Conservation (phyloP, 2,113 vertebrate genomes). For the Sturnira hondurensis region DNA sequence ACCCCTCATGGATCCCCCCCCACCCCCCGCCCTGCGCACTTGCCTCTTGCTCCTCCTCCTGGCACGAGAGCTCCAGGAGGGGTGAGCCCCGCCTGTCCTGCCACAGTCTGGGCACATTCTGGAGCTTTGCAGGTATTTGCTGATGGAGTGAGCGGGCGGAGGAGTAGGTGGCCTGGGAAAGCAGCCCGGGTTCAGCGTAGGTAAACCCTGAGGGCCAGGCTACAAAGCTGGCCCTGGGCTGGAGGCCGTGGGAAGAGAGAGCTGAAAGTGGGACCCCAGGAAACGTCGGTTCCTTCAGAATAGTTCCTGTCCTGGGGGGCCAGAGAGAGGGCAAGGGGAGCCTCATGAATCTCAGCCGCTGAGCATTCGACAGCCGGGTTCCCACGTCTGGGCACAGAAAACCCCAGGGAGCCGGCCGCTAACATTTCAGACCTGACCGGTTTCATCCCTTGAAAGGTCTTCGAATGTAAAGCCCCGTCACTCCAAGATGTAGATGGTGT, state of each 20-base stretch:
- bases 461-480: not conserved
- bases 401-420: not conserved
- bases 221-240: not conserved
- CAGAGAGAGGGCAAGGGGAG: not conserved
- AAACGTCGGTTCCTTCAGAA: not conserved
- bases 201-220: not conserved
- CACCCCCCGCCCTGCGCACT: no score
- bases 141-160: not conserved
- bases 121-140: not conserved
- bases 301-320: not conserved
- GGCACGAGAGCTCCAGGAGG: not conserved
- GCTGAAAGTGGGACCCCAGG: not conserved
- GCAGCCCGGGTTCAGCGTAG: not conserved
- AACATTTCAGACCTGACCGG: not conserved
- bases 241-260: not conserved
- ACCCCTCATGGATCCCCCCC: fast-evolving
- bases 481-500: not conserved
- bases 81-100: not conserved
- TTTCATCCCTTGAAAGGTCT: not conserved
- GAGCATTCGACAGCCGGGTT: not conserved
- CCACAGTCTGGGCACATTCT: not conserved
- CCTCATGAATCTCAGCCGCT: not conserved
- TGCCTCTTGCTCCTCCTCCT: not conserved
- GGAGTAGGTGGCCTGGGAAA: not conserved
- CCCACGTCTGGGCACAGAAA: not conserved